phyloP scores from a whole-genome alignment of 1,140 invertebrate genomes.

The Heterodera schachtii region DNA sequence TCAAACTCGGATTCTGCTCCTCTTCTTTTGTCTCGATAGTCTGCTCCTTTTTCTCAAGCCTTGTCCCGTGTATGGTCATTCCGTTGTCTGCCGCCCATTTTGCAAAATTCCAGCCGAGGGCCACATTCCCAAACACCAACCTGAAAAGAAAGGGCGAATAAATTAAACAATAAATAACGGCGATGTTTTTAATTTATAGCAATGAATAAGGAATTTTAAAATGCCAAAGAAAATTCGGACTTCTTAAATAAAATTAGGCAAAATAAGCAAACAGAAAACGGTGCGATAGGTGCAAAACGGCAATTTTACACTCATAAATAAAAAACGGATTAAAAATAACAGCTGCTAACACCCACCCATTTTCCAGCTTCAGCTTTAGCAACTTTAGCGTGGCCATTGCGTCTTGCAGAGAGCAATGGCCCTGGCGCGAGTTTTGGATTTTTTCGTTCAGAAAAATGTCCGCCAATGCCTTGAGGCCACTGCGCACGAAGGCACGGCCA shows the following conservation, averaged over 20 bases:
- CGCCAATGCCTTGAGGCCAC: constrained; percentile 31
- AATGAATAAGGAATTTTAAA: background rate
- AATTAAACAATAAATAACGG: background rate
- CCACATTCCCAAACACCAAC: constrained; percentile 34
- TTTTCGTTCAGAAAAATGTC: constrained; percentile 38
- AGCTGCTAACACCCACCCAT: constrained; percentile 27
- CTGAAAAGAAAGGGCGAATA: constrained; percentile 16
- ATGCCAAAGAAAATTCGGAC: too few relatives aligned
- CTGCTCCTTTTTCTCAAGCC: constrained; percentile 2
- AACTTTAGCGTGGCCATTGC: constrained; percentile 39
- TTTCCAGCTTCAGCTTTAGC: constrained; percentile 36
- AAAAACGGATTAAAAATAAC: background rate
- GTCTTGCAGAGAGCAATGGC: constrained; percentile 42
- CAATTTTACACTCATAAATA: background rate
- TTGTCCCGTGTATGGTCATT: constrained; percentile 23
- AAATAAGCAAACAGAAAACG: too few relatives aligned
- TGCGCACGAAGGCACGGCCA: constrained; percentile 25
- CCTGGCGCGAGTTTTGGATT: constrained; percentile 29
- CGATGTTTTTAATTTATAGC: background rate
- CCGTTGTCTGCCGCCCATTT: constrained; percentile 35
- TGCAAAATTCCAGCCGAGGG: constrained; percentile 30
- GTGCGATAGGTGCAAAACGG: too few relatives aligned
- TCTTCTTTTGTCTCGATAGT: background rate
- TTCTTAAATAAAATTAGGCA: too few relatives aligned
- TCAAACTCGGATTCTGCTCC: background rate